Percentiles rank a stretch among this genome's conserved stretches.
Conservation (phyloP, 2,888 invertebrate genomes). For the Maniola hyperantus region DNA sequence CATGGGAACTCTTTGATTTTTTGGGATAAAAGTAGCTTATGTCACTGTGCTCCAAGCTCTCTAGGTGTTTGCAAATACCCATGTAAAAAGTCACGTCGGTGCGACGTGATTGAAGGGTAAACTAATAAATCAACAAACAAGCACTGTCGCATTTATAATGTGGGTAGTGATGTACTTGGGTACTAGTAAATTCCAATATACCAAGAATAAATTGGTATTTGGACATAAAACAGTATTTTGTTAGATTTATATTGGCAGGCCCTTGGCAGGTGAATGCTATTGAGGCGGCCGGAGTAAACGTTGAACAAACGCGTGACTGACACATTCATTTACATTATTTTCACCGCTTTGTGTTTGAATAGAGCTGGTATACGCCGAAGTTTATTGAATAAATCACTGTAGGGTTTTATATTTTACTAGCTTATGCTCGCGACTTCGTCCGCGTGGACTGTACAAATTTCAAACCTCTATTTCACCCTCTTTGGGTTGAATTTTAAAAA, state of each 20-base stretch:
- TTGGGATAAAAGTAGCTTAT: no score
- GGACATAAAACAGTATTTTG: slow-evolving; percentile 9
- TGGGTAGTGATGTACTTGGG: neutral
- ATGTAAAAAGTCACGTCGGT: no score
- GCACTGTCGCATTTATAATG: neutral
- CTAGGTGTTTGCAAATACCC: no score
- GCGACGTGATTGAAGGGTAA: no score
- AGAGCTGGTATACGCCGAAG: slow-evolving; percentile 21
- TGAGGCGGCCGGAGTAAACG: slow-evolving; percentile 3
- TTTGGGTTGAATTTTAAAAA: no score
- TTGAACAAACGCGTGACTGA: slow-evolving; percentile 14
- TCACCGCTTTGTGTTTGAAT: slow-evolving; percentile 33
- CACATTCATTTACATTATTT: slow-evolving; percentile 25
- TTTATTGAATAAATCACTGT: slow-evolving; percentile 15
- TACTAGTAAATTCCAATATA: neutral
- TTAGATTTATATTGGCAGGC: slow-evolving; percentile 9
- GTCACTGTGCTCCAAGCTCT: no score
- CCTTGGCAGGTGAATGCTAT: slow-evolving; percentile 15
- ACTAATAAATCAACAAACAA: no score
- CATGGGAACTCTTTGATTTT: no score
- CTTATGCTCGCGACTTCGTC: no score
- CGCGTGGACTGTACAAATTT: no score
- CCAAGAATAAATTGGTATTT: neutral
- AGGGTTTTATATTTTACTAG: no score
- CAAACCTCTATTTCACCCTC: no score